These are phyloP conservation scores for Drosophila sordidula DNA, from an alignment of 2,888 invertebrate genomes.

Conservation along the genomic window DNA sequence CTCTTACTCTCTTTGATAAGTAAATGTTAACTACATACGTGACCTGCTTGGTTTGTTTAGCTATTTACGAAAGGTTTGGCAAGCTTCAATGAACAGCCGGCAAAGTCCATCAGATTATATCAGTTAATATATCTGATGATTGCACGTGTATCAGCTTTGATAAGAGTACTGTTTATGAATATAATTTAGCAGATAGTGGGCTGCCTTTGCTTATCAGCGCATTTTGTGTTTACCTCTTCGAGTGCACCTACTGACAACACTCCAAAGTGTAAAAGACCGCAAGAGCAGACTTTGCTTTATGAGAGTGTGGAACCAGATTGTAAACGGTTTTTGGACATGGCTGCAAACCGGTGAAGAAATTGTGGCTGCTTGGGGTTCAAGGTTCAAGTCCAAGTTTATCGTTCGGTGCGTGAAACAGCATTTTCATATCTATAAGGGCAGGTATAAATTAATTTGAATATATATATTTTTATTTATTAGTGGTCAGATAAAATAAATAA, in stretches of 20 bases:
- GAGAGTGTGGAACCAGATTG: neutral
- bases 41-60: slow-evolving; percentile 12
- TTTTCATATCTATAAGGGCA: too few species aligned
- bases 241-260: slow-evolving; percentile 14
- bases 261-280: slow-evolving; percentile 34
- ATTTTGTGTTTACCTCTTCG: slow-evolving; percentile 2
- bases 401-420: too few species aligned
- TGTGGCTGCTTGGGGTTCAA: neutral
- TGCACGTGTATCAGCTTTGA: slow-evolving; percentile 10
- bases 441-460: too few species aligned
- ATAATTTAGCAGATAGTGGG: neutral
- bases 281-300: slow-evolving; percentile 18
- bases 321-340: neutral
- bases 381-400: neutral
- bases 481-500: too few species aligned
- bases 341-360: neutral
- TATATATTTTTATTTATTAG: too few species aligned
- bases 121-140: slow-evolving; percentile 23
- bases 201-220: slow-evolving; percentile 26
- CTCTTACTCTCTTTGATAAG: slow-evolving; percentile 5
- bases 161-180: slow-evolving; percentile 23
- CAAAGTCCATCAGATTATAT: slow-evolving; percentile 63
- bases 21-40: slow-evolving; percentile 13
- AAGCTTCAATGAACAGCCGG: slow-evolving; percentile 8
- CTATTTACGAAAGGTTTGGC: neutral